Percentiles rank a stretch among this genome's conserved stretches.
Evolutionary conservation across 2,113 vertebrate genomes (phyloP).

Genomic region (Himantopus leucocephalus): DNA sequence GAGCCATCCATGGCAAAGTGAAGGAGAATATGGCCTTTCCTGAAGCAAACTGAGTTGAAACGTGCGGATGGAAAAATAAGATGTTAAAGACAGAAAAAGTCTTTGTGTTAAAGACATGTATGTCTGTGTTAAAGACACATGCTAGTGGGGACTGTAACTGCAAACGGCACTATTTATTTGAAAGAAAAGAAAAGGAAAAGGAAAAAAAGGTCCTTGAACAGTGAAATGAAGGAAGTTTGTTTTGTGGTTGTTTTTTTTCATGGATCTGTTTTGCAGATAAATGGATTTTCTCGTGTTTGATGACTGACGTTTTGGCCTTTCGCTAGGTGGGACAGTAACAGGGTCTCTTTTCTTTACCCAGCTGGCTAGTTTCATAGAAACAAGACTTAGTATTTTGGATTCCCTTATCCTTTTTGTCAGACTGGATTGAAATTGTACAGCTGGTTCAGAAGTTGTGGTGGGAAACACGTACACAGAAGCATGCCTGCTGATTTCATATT

Average conservation of each 20-base stretch:
- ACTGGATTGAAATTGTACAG: not conserved
- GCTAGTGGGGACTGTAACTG: not conserved
- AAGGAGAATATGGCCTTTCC: not conserved
- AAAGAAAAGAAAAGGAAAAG: not conserved
- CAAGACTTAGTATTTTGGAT: constrained; percentile 7
- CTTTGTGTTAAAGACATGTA: not conserved
- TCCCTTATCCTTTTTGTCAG: not conserved
- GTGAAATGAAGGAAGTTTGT: not conserved
- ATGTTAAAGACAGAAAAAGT: not conserved
- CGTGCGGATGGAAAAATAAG: not conserved
- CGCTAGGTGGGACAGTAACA: not conserved
- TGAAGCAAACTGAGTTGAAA: not conserved
- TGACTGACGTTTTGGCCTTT: not conserved
- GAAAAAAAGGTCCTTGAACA: not conserved
- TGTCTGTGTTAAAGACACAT: not conserved
- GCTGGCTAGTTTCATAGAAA: not conserved
- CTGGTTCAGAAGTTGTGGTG: not conserved
- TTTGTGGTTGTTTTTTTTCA: too few relatives aligned
- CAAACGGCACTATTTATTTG: not conserved
- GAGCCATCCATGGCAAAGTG: not conserved
- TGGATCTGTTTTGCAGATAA: not conserved
- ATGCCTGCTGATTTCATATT: not conserved
- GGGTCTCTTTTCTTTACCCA: not conserved
- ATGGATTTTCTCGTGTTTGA: not conserved
- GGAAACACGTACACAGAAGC: not conserved